These are phyloP conservation scores for Aricia artaxerxes DNA, from an alignment of 2,888 invertebrate genomes.

Conservation along the genomic window DNA sequence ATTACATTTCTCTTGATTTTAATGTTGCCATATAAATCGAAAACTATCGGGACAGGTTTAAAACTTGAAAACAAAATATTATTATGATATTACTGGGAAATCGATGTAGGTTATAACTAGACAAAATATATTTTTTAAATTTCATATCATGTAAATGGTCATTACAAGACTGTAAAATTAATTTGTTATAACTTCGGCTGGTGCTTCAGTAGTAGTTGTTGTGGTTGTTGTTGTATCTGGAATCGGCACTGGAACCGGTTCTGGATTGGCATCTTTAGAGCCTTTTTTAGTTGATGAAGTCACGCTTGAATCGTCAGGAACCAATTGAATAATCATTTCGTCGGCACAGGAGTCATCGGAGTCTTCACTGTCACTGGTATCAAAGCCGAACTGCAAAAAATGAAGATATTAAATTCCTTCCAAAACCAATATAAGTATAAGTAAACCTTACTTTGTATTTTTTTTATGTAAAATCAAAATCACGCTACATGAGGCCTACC, in stretches of 20 bases:
- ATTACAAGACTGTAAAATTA: background rate
- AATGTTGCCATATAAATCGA: no score
- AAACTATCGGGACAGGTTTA: background rate
- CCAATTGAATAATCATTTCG: constrained; percentile 40
- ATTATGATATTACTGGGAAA: no score
- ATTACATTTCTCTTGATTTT: no score
- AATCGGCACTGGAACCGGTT: background rate
- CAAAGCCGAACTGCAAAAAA: background rate
- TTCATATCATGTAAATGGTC: background rate
- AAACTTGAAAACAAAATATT: background rate
- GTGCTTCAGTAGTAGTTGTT: background rate
- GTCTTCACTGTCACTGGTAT: background rate
- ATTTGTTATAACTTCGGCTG: background rate
- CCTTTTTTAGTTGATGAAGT: background rate
- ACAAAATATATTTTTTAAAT: background rate
- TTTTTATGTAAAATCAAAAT: background rate
- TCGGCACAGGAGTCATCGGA: constrained; percentile 37
- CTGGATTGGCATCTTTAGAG: background rate
- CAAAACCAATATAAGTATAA: background rate
- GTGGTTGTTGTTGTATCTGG: background rate
- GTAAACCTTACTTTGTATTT: background rate
- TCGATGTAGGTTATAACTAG: no score
- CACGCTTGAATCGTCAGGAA: constrained; percentile 36
- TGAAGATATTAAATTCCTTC: background rate
- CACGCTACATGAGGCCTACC: no score